These are phyloP conservation scores for Amiota mariae DNA, from an alignment of 2,888 invertebrate genomes.

Conservation along the genomic window DNA sequence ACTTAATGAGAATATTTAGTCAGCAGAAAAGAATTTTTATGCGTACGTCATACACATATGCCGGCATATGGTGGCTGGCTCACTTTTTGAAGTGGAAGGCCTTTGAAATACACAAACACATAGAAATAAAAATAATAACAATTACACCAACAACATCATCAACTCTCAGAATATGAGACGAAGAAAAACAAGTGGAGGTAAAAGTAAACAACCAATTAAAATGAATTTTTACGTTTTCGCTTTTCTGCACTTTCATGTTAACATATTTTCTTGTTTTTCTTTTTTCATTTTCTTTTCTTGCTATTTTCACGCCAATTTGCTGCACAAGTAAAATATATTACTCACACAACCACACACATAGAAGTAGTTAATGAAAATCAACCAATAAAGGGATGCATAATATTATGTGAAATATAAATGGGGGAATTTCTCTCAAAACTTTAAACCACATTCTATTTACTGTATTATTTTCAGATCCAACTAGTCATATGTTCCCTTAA, in stretches of 20 bases:
- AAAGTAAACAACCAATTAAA: constrained; percentile 8
- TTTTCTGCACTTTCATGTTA: background rate
- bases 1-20: background rate
- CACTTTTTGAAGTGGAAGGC: too few species aligned
- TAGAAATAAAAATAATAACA: background rate
- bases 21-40: background rate
- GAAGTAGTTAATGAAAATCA: too few species aligned
- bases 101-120: background rate
- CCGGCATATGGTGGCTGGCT: background rate
- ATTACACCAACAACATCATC: background rate
- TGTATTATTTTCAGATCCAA: too few species aligned
- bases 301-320: constrained; percentile 18
- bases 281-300: background rate
- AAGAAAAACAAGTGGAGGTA: background rate
- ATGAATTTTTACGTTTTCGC: background rate
- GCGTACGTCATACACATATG: background rate
- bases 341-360: too few species aligned
- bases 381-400: too few species aligned
- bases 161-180: too few species aligned
- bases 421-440: too few species aligned
- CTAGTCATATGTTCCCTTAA: too few species aligned
- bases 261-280: background rate
- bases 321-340: background rate
- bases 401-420: too few species aligned
- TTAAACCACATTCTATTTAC: too few species aligned